Conservation (phyloP, 2,888 invertebrate species). For the Fissipunctia ypsillon region DNA sequence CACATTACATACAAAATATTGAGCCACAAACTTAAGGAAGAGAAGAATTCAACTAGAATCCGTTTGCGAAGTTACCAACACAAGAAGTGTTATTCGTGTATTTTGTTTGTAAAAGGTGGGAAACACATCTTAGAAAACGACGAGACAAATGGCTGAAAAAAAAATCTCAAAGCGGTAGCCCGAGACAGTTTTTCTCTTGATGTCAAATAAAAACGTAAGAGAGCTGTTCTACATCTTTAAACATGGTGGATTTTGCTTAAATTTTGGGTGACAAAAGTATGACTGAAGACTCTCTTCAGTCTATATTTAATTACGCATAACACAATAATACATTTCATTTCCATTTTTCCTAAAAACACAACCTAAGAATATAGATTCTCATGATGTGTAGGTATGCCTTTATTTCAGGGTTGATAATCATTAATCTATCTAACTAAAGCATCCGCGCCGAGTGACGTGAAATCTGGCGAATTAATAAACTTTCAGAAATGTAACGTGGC, state of each 20-base stretch:
- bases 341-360: not conserved
- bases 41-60: not conserved
- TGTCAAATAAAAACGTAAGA: not conserved
- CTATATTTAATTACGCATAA: not conserved
- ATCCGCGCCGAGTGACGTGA: conserved; percentile 35
- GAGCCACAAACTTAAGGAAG: not conserved
- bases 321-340: not conserved
- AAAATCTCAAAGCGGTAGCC: not conserved
- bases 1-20: not conserved
- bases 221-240: too few relatives aligned
- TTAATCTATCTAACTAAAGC: conserved; percentile 35
- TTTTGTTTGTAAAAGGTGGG: not conserved
- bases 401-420: conserved; percentile 9
- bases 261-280: not conserved
- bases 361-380: not conserved
- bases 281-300: not conserved
- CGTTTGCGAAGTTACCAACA: not conserved
- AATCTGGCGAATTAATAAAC: conserved; percentile 63
- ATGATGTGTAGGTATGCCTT: too few relatives aligned
- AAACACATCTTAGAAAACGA: not conserved
- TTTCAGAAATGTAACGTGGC: conserved; percentile 57
- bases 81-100: not conserved
- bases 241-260: not conserved
- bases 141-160: conserved; percentile 9
- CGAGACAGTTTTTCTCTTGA: not conserved